Evolutionary conservation across 1,140 invertebrate species (phyloP), one percentile per base, ranked within the genome.

Genomic region (Lamellibrachia luymesi): DNA sequence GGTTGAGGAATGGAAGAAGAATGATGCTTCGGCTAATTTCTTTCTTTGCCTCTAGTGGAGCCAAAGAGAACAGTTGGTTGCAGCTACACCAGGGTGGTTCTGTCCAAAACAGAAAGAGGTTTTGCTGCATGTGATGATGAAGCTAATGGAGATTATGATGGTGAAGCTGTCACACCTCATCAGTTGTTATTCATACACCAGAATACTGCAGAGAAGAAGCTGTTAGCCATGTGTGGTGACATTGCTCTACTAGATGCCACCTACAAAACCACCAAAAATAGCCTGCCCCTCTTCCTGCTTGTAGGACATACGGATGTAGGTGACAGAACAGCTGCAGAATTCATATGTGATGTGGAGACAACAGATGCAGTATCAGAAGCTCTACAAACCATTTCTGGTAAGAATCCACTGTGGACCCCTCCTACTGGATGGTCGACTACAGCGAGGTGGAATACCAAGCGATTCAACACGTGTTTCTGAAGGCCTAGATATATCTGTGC

Each of bases 211-310:
- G 13, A 22, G 51, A 91, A 51, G 27, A 50, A n/a, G 49, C 22
- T 91, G 7, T n/a, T 91, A 13, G 17, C 13, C 49, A 50, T 22
- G 17, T 91, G 27, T 91, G 91, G 91, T 51, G 91, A 51, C 91
- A 91, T 91, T 91, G 49, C 49, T 17, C 91, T 91, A 25, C 51
- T 91, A n/a, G 91, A n/a, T 91, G 91, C 91, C 49, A 91, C 91
- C 7, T 91, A 91, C 91, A 91, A 91, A n/a, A 91, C 91, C 2
- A 91, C 91, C n/a, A 91, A 91, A 91, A 25, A 91, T 27, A 51
- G 49, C 91, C 91, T 91, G 13, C 91, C 91, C 27, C 91, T 90
- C 27, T 91, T 91, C 51, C 13, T 91, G 49, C 51, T 91, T 8
- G 91, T 91, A 22, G 91, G 13, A 10, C 49, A n/a, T 4, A 91